These are phyloP conservation scores for Exephanes ischioxanthus DNA, from an alignment of 2,888 invertebrate genomes.

Conservation along the genomic window DNA sequence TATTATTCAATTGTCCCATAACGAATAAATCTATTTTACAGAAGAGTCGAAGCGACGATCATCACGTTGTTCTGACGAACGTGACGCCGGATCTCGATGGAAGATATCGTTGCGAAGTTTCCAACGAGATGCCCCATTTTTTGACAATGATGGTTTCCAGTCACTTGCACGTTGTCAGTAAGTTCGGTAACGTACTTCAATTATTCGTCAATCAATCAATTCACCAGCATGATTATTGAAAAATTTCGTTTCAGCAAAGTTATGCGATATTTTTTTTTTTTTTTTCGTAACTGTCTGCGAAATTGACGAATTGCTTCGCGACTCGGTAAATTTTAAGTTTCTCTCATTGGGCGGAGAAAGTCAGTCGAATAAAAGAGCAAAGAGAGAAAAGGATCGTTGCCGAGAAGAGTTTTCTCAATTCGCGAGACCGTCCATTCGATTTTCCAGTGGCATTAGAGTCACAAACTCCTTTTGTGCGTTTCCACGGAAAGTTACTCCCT, in stretches of 20 bases:
- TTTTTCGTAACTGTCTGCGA: background rate
- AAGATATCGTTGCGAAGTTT: slow-evolving; percentile 91
- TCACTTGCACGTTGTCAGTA: slow-evolving; percentile 91
- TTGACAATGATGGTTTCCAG: slow-evolving; percentile 89
- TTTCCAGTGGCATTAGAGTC: slow-evolving; percentile 28
- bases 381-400: background rate
- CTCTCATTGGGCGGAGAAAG: slow-evolving; percentile 5
- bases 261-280: background rate
- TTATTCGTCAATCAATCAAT: background rate
- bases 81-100: slow-evolving; percentile 90
- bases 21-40: slow-evolving; percentile 71
- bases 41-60: slow-evolving; percentile 78
- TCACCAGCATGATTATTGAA: background rate
- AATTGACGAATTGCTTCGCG: slow-evolving; percentile 10
- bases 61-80: slow-evolving; percentile 88
- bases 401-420: background rate
- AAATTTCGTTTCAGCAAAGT: background rate
- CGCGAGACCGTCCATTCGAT: slow-evolving; percentile 33
- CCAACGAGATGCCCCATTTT: slow-evolving; percentile 91
- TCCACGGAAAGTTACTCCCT: slow-evolving; percentile 23
- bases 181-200: slow-evolving; percentile 84
- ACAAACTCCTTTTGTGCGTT: slow-evolving; percentile 10
- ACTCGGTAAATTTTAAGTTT: slow-evolving; percentile 16
- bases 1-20: background rate
- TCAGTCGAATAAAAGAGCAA: slow-evolving; percentile 7